Evolutionary conservation across 2,113 vertebrate species (phyloP).

Genomic region (Ochotona princeps): DNA sequence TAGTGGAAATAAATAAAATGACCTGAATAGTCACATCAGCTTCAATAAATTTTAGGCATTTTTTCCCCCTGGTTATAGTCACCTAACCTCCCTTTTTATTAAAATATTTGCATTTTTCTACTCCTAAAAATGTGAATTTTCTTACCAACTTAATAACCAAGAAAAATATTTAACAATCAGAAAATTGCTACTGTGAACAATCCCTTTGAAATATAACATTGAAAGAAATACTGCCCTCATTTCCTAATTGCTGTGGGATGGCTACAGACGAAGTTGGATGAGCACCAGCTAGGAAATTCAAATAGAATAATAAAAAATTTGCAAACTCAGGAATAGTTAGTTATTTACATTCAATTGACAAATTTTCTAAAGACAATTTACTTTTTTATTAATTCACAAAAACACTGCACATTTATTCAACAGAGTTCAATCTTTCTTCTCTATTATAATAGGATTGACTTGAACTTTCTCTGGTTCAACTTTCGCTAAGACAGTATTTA

Average conservation of each 20-base stretch:
- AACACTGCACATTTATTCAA: background rate
- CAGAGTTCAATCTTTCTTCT: background rate
- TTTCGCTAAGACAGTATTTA: background rate
- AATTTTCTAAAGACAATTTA: background rate
- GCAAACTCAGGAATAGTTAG: background rate
- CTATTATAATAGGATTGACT: background rate
- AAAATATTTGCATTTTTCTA: background rate
- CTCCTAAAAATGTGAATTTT: background rate
- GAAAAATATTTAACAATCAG: background rate
- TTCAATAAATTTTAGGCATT: background rate
- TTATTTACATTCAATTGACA: background rate
- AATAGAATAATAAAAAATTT: background rate
- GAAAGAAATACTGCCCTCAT: background rate
- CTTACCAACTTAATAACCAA: background rate
- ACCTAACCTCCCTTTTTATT: background rate
- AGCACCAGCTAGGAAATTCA: background rate
- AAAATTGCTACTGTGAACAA: background rate
- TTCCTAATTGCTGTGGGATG: background rate
- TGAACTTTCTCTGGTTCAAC: background rate
- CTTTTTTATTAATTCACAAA: background rate
- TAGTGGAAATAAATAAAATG: background rate
- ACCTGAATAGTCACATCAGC: background rate
- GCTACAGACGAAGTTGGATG: background rate
- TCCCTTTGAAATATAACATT: background rate
- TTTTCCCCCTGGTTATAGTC: background rate